phyloP scores from a whole-genome alignment of 2,888 invertebrate genomes.

The Cantharis lateralis region DNA sequence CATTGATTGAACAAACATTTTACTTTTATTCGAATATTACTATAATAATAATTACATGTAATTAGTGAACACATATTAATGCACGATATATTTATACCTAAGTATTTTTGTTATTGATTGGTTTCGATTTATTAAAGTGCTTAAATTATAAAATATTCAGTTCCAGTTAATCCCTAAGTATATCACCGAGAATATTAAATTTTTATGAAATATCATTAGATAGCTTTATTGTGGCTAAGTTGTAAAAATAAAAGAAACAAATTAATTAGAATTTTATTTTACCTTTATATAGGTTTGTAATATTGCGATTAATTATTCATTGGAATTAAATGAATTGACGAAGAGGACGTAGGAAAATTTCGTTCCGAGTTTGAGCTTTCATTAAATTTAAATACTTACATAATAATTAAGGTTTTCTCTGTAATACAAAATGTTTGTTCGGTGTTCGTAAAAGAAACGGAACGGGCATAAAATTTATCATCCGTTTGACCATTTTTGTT shows the following conservation, averaged over 20 bases:
- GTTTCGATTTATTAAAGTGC: constrained; percentile 26
- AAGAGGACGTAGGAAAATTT: constrained; percentile 1
- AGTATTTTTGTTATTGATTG: constrained; percentile 4
- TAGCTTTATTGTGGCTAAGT: background rate
- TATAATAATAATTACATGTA: background rate
- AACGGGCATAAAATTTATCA: background rate
- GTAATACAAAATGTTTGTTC: background rate
- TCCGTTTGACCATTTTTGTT: background rate
- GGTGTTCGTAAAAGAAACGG: background rate
- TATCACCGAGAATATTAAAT: constrained; percentile 9
- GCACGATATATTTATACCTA: background rate
- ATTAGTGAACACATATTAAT: background rate
- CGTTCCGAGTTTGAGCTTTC: constrained; percentile 2
- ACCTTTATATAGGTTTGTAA: background rate
- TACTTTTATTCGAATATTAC: background rate
- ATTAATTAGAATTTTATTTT: background rate
- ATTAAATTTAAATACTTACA: constrained; percentile 15
- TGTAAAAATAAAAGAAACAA: background rate
- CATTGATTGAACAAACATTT: background rate
- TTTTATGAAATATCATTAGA: background rate
- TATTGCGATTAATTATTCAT: constrained; percentile 17
- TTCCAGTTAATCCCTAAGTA: constrained; percentile 18
- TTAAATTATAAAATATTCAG: constrained; percentile 22
- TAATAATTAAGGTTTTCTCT: constrained; percentile 7
- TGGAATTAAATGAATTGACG: constrained; percentile 5